phyloP scores from a whole-genome alignment of 35 echinoderm and acorn worm genomes.

The Nesometra sesokonis region DNA sequence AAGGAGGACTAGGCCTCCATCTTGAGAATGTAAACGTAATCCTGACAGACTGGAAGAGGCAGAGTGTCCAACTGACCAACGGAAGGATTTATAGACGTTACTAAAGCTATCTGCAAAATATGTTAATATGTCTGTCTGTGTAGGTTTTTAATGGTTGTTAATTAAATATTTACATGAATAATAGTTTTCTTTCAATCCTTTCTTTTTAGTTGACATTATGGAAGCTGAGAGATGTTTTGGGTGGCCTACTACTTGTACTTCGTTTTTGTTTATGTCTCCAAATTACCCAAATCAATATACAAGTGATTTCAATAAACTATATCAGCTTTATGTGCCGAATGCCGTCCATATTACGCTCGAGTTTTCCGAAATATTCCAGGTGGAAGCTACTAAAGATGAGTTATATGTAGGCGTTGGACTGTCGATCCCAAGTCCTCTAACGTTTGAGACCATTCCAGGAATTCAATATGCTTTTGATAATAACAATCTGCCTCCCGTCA shows the following conservation, averaged over 20 bases:
- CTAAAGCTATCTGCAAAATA: background rate
- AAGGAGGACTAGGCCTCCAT: no score
- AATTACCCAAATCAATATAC: constrained; percentile 46
- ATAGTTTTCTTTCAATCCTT: background rate
- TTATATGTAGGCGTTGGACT: constrained; percentile 47
- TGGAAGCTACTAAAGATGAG: constrained; percentile 31
- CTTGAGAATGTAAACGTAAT: no score
- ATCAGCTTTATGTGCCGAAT: constrained; percentile 57
- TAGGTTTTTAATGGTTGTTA: background rate
- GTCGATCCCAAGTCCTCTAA: constrained; percentile 5
- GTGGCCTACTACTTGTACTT: constrained; percentile 48
- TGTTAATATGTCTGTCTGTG: background rate
- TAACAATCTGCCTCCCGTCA: constrained; percentile 11
- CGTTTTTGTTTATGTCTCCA: constrained; percentile 21
- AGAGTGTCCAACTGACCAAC: no score
- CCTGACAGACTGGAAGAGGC: no score
- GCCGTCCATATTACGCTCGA: constrained; percentile 24
- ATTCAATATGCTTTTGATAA: constrained; percentile 13
- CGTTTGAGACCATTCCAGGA: background rate
- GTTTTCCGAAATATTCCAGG: constrained; percentile 35
- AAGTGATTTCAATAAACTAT: constrained; percentile 19
- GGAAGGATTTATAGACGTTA: no score
- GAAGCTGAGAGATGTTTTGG: constrained; percentile 52
- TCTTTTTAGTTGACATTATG: constrained; percentile 2
- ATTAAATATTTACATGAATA: background rate